Percentiles rank a stretch among this genome's conserved stretches.
These are phyloP conservation scores for Asarcornis scutulata DNA, from an alignment of 2,113 vertebrate species.

Conservation along the genomic window DNA sequence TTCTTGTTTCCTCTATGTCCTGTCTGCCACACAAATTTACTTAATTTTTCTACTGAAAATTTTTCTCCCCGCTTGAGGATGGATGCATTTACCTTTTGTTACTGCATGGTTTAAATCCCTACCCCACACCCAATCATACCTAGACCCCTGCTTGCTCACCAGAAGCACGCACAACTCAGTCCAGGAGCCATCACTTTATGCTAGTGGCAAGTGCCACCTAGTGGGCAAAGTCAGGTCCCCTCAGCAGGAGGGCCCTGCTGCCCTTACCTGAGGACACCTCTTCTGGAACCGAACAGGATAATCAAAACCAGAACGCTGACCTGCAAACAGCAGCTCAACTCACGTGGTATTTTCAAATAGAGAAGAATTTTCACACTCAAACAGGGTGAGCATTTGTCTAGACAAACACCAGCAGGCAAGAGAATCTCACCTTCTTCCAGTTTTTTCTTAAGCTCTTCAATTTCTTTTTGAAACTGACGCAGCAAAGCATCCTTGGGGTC, in stretches of 20 bases:
- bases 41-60: neutral
- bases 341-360: fast-evolving
- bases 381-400: neutral
- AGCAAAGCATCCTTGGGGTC: conserved; percentile 97
- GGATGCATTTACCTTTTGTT: neutral
- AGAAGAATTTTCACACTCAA: fast-evolving
- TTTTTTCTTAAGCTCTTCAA: conserved; percentile 97
- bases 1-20: neutral
- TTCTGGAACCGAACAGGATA: neutral
- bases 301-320: neutral
- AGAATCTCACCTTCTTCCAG: conserved; percentile 90
- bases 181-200: neutral
- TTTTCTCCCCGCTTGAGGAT: neutral
- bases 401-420: neutral
- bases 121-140: fast-evolving
- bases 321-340: too few relatives aligned
- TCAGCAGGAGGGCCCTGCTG: neutral
- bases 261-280: fast-evolving
- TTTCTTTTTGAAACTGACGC: conserved; percentile 98
- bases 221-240: neutral
- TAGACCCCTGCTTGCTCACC: neutral
- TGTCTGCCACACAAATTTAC: neutral
- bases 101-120: neutral
- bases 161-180: neutral
- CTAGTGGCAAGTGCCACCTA: conserved; percentile 29